Conservation (phyloP, 2,113 vertebrate genomes). For the Silurus asotus region DNA sequence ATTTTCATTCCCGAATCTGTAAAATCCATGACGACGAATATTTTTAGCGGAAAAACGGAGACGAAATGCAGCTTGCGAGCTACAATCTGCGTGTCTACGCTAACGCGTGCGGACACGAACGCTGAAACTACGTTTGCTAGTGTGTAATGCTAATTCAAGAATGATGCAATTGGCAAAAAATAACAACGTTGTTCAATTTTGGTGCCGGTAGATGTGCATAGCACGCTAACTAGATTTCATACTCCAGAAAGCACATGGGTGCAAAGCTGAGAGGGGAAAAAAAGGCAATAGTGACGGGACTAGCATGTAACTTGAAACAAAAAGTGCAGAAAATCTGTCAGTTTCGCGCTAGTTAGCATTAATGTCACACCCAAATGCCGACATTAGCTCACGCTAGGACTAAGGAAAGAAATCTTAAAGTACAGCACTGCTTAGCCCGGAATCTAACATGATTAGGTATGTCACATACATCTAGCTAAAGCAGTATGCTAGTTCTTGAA, state of each 20-base stretch:
- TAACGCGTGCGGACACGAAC: neutral
- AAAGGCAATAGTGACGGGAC: neutral
- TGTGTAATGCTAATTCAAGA: neutral
- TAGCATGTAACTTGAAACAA: neutral
- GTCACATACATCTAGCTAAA: too few relatives aligned
- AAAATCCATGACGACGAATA: slow-evolving; percentile 31
- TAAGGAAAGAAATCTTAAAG: neutral
- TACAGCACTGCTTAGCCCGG: neutral
- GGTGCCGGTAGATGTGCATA: neutral
- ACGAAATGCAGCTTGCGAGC: neutral
- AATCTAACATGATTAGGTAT: too few relatives aligned
- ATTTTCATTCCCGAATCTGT: slow-evolving; percentile 26
- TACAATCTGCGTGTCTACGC: neutral
- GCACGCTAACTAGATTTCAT: slow-evolving; percentile 12
- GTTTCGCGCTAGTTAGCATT: neutral
- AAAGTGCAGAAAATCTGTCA: neutral
- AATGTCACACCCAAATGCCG: neutral
- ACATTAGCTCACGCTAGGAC: neutral
- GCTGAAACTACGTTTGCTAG: neutral
- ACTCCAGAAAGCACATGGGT: slow-evolving; percentile 19
- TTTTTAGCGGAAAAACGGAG: slow-evolving; percentile 13
- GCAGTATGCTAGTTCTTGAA: too few relatives aligned
- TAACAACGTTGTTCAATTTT: neutral
- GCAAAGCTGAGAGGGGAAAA: neutral
- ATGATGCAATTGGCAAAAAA: neutral